phyloP scores from a whole-genome alignment of 1,140 invertebrate genomes.

The Diachasmimorpha longicaudata region DNA sequence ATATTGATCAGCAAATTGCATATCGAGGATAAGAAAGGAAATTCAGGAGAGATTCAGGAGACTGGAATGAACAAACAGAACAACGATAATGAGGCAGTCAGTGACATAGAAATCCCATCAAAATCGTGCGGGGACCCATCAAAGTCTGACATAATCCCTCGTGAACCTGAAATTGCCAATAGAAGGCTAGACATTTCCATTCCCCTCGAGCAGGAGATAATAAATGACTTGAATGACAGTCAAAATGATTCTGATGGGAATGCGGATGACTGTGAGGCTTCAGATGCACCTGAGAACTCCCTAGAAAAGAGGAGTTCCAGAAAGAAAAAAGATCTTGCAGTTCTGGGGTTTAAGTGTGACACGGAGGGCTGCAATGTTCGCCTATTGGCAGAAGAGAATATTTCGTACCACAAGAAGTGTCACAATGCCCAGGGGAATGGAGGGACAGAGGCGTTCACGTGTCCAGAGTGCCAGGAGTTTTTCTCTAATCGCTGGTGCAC shows the following conservation, averaged over 20 bases:
- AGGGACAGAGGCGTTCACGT: conserved; percentile 41
- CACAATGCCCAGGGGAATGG: conserved; percentile 39
- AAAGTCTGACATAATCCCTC: not conserved
- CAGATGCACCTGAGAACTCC: not conserved
- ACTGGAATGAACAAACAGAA: too few relatives aligned
- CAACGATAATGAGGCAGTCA: not conserved
- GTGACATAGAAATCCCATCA: not conserved
- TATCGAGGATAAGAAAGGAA: not conserved
- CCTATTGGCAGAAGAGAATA: conserved; percentile 52
- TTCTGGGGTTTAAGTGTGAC: conserved; percentile 33
- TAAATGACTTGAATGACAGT: not conserved
- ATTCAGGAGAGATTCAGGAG: not conserved
- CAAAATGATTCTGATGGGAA: not conserved
- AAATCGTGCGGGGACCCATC: not conserved
- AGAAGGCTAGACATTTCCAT: not conserved
- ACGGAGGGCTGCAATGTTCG: conserved; percentile 49
- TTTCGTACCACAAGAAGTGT: conserved; percentile 60
- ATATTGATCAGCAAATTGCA: not conserved
- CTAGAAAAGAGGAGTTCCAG: not conserved
- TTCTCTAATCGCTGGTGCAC: conserved; percentile 48
- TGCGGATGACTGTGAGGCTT: not conserved
- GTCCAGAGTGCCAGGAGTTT: conserved; percentile 53
- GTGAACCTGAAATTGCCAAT: not conserved
- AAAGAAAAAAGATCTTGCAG: not conserved
- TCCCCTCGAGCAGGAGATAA: not conserved